Base-by-base conservation (phyloP, 2,888 invertebrate genomes). In the Sipha maydis region DNA sequence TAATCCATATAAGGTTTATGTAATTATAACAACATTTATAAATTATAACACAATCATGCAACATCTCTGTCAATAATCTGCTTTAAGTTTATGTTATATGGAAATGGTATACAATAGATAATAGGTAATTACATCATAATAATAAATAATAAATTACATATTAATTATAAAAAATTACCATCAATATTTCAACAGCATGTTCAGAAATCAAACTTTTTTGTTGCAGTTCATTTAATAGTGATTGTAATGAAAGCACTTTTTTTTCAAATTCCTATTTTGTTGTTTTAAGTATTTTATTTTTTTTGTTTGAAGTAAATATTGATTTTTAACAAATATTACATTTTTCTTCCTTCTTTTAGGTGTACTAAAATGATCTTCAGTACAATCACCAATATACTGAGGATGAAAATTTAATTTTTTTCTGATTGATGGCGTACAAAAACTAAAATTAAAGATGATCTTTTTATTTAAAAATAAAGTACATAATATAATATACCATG, bases 311-410 rank as follows among this genome's bases (percentile, higher is more conserved):
- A 71, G 71, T 71, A 71, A 71, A 71, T 71, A 71, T 17, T 71
- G 71, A 71, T 71, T 71, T 71, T 71, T 71, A 71, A 71, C 71
- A 71, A 71, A 71, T 71, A 71, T 71, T 71, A 71, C 28, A 71
- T 71, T 71, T 31, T 31, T 71, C 71, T 71, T 71, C 31, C 31
- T 71, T 71, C 71, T 31, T 31, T 31, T 71, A 71, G 71, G 71
- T 71, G 71, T 31, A 71, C 71, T 71, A 71, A 71, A 71, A 71
- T 71, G 31, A 5, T 71, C 4, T 71, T 71, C 71, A 71, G 71
- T 71, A 71, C 71, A 71, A 71, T 71, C 71, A 31, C 71, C 71
- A 71, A 71, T 31, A 71, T 71, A 71, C 31, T 7, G 38, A 41
- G 71, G 71, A 71, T 71, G 4, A 71, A 71, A 71, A 71, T 71